phyloP scores from a whole-genome alignment of 2,113 vertebrate genomes.

The Anarrhichthys ocellatus region DNA sequence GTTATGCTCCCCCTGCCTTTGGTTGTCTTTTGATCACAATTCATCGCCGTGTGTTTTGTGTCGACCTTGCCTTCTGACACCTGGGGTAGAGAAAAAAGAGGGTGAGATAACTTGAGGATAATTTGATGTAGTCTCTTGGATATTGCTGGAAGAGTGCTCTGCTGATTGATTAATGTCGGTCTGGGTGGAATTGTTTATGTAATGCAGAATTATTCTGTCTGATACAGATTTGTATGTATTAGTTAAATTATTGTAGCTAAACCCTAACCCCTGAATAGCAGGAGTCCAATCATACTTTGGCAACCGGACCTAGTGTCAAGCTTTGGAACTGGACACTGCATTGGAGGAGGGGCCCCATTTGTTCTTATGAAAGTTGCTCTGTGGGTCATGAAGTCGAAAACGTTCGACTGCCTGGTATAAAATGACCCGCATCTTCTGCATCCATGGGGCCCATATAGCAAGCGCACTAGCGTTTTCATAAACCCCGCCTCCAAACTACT shows the following conservation, averaged over 20 bases:
- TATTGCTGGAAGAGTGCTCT: background rate
- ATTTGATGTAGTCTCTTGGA: conserved; percentile 14
- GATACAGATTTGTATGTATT: background rate
- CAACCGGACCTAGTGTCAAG: background rate
- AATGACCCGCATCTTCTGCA: background rate
- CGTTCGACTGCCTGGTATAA: background rate
- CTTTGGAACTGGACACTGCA: background rate
- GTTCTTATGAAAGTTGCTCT: no score
- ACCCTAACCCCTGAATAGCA: no score
- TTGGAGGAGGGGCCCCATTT: no score
- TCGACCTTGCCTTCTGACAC: conserved; percentile 22
- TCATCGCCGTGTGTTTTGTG: conserved; percentile 43
- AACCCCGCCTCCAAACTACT: background rate
- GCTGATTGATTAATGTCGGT: background rate
- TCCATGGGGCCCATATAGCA: background rate
- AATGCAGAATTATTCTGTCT: background rate
- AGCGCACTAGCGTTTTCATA: background rate
- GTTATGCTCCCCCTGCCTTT: conserved; percentile 49
- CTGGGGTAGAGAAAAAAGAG: conserved; percentile 7
- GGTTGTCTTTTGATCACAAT: conserved; percentile 64
- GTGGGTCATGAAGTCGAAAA: background rate
- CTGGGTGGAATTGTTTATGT: background rate
- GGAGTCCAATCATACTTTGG: no score
- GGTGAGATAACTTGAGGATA: conserved; percentile 28
- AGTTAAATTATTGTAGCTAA: background rate